Conservation (phyloP, 2,113 vertebrate species). For the Bettongia penicillata region DNA sequence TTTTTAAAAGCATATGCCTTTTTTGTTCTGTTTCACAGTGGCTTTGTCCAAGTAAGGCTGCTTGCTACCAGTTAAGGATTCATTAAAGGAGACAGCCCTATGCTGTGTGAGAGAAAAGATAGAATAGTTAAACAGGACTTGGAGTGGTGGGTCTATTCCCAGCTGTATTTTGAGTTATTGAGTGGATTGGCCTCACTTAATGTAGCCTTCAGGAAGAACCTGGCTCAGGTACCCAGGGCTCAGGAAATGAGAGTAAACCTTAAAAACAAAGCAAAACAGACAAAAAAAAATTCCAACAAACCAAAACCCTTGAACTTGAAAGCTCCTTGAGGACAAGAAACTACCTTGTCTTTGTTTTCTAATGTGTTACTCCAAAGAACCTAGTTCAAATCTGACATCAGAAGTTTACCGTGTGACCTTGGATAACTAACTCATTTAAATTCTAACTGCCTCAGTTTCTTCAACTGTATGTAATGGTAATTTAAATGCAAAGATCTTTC, state of each 20-base stretch:
- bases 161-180: neutral
- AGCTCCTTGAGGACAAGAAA: neutral
- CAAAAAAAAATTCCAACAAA: neutral
- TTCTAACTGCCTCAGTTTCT: neutral
- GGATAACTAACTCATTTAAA: constrained; percentile 17
- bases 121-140: neutral
- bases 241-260: neutral
- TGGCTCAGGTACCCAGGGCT: no score
- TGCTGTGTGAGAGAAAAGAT: neutral
- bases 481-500: no score
- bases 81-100: neutral
- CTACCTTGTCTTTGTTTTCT: constrained; percentile 1
- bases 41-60: neutral
- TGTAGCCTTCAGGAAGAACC: neutral
- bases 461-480: neutral
- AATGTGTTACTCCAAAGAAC: neutral
- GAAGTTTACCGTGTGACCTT: neutral
- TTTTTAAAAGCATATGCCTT: neutral
- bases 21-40: neutral
- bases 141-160: neutral
- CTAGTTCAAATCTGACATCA: neutral
- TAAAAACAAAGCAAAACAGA: neutral
- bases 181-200: neutral
- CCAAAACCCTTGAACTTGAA: neutral
- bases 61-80: neutral